Evolutionary conservation across 1,140 invertebrate species (phyloP).

Genomic region (Mycetomoellerius zeteki): DNA sequence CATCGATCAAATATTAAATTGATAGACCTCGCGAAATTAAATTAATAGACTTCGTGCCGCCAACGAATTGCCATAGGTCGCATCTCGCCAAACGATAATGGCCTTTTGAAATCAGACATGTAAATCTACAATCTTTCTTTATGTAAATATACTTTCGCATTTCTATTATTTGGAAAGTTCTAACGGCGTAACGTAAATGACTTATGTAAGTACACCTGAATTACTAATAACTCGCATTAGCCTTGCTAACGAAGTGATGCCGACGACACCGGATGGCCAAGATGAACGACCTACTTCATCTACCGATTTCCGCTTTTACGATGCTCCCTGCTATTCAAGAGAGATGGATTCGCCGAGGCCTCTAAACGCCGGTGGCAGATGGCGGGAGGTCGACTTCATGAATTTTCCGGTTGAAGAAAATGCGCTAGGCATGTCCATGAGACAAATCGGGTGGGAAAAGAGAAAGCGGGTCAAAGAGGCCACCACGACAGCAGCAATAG

Average conservation of each 20-base stretch:
- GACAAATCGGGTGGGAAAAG: conserved; percentile 86
- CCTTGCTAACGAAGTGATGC: conserved; percentile 45
- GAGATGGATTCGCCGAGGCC: conserved; percentile 31
- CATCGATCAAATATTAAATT: conserved; percentile 20
- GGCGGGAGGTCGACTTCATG: conserved; percentile 69
- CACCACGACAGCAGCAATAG: conserved; percentile 77
- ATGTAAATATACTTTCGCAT: conserved; percentile 56
- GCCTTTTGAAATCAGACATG: conserved; percentile 3
- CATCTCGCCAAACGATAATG: background rate
- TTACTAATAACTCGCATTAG: conserved; percentile 44
- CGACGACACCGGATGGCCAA: background rate
- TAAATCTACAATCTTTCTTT: background rate
- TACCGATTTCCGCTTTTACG: conserved; percentile 36
- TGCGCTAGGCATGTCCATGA: conserved; percentile 76
- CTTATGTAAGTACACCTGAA: conserved; percentile 31
- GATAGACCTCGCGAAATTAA: background rate
- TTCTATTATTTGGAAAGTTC: background rate
- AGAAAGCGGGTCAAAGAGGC: conserved; percentile 87
- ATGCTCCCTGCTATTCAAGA: conserved; percentile 11
- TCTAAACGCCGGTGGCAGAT: conserved; percentile 55
- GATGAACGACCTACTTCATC: conserved; percentile 40
- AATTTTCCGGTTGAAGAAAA: conserved; percentile 84
- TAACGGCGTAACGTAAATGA: conserved; percentile 25
- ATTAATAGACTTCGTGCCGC: background rate
- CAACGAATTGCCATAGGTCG: background rate